These are phyloP conservation scores for Andrena camellia DNA, from an alignment of 2,888 invertebrate species.

Conservation along the genomic window DNA sequence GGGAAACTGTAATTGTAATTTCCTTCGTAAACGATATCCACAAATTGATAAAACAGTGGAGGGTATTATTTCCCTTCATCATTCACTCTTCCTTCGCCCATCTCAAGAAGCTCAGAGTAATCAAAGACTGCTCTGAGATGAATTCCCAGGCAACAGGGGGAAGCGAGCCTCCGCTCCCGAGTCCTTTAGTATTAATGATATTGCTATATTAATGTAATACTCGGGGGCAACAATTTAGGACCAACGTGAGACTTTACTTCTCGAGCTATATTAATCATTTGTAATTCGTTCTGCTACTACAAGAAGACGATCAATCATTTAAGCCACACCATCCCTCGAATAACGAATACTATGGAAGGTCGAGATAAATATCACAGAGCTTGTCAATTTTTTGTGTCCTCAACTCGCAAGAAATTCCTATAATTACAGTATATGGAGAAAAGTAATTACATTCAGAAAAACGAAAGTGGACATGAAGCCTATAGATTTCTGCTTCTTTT, in stretches of 20 bases:
- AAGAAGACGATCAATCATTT: slow-evolving; percentile 4
- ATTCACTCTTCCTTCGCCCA: neutral
- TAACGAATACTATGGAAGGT: neutral
- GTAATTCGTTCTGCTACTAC: neutral
- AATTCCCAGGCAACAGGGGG: neutral
- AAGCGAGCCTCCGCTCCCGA: neutral
- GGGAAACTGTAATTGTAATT: neutral
- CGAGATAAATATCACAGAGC: no score
- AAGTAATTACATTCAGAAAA: no score
- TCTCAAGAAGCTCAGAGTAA: neutral
- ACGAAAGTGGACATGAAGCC: neutral
- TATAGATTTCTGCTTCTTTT: neutral
- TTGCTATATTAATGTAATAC: slow-evolving; percentile 7
- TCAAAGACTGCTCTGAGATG: slow-evolving; percentile 19
- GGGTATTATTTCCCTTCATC: slow-evolving; percentile 8
- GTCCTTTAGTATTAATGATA: slow-evolving; percentile 22
- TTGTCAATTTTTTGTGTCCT: no score
- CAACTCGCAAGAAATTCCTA: no score
- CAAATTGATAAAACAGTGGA: slow-evolving; percentile 19
- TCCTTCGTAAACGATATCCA: neutral
- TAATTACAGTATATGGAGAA: no score
- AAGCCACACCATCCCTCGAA: neutral
- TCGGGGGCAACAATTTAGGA: neutral
- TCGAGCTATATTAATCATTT: slow-evolving; percentile 11
- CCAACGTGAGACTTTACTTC: neutral